Evolutionary conservation across 2,888 invertebrate genomes (phyloP).

Genomic region (Tromatobia lineatoria): DNA sequence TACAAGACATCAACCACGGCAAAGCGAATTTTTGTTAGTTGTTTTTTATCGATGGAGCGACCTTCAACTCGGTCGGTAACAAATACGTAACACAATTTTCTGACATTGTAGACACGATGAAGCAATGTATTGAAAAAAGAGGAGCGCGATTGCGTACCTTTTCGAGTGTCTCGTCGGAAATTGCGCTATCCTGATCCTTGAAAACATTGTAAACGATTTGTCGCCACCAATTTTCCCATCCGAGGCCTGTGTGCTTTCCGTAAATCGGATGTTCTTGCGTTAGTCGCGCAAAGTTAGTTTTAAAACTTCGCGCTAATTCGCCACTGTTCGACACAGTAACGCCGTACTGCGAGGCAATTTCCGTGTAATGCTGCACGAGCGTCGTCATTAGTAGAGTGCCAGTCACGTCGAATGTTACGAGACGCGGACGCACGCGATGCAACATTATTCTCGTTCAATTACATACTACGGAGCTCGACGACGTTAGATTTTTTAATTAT

Average conservation of each 20-base stretch:
- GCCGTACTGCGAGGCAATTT: conserved; percentile 90
- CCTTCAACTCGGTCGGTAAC: background rate
- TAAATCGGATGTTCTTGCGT: conserved; percentile 92
- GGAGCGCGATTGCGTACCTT: conserved; percentile 74
- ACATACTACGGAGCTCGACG: conserved; percentile 1
- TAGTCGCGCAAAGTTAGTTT: conserved; percentile 89
- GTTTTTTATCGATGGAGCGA: background rate
- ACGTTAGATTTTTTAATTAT: background rate
- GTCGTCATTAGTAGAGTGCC: conserved; percentile 90
- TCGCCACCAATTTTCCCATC: conserved; percentile 95
- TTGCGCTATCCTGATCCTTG: conserved; percentile 85
- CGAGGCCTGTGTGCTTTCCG: conserved; percentile 89
- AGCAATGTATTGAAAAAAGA: too few species aligned
- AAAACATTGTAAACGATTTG: conserved; percentile 89
- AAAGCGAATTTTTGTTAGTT: background rate
- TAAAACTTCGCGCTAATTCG: conserved; percentile 88
- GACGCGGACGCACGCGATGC: conserved; percentile 85
- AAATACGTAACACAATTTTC: background rate
- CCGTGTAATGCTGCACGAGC: conserved; percentile 88
- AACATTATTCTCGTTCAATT: conserved; percentile 40
- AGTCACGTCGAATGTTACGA: conserved; percentile 96
- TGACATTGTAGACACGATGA: background rate
- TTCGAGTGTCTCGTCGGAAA: conserved; percentile 76
- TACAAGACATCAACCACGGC: background rate
- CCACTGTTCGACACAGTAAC: conserved; percentile 87